Conservation (phyloP, 2,888 invertebrate species). For the Eupithecia insigniata region DNA sequence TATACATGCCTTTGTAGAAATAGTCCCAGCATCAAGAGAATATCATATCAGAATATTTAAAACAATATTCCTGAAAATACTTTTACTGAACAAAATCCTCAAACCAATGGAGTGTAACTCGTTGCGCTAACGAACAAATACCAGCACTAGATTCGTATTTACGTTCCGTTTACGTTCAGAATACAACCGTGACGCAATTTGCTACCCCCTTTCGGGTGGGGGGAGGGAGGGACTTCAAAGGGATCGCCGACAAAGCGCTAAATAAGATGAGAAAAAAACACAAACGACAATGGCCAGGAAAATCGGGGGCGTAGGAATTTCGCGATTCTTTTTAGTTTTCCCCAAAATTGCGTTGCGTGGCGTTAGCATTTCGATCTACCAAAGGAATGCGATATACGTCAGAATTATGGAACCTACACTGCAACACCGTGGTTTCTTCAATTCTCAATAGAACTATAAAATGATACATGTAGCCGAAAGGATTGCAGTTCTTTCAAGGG, state of each 20-base stretch:
- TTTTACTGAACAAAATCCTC: constrained; percentile 31
- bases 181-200: constrained; percentile 80
- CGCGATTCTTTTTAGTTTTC: constrained; percentile 70
- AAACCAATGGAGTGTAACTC: constrained; percentile 43
- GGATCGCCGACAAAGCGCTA: constrained; percentile 82
- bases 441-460: too few species aligned
- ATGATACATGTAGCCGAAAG: too few species aligned
- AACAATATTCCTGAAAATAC: constrained; percentile 8
- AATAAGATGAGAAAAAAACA: constrained; percentile 82
- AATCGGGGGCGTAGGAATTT: constrained; percentile 71
- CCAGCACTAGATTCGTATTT: constrained; percentile 68
- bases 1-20: background rate
- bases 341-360: constrained; percentile 62
- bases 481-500: too few species aligned
- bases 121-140: constrained; percentile 55
- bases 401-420: background rate
- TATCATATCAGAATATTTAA: background rate
- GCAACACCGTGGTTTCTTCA: background rate
- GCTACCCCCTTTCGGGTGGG: constrained; percentile 64
- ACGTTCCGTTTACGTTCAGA: constrained; percentile 75
- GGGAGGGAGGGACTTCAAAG: constrained; percentile 76
- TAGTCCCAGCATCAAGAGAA: background rate
- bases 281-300: constrained; percentile 80
- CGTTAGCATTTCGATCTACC: constrained; percentile 14
- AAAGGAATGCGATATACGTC: background rate